Evolutionary conservation across 2,888 invertebrate genomes (phyloP).

Genomic region (Philopedon plagiatum): DNA sequence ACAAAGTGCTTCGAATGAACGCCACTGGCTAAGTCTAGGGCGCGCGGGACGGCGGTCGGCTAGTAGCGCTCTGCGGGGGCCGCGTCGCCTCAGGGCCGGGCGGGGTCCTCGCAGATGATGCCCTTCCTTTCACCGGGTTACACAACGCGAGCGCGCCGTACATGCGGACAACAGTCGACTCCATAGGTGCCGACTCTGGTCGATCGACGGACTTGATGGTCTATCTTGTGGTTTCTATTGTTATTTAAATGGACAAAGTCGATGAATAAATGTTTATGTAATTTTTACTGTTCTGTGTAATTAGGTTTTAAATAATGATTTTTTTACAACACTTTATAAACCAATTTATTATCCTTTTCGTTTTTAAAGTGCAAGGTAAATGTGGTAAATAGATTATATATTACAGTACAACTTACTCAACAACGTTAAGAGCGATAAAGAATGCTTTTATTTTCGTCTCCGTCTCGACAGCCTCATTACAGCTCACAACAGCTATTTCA

Average conservation of each 20-base stretch:
- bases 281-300: not conserved
- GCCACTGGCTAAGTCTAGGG: slow-evolving; percentile 49
- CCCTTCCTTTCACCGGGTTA: slow-evolving; percentile 69
- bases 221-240: slow-evolving; percentile 28
- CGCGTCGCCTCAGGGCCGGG: slow-evolving; percentile 66
- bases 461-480: too few species aligned
- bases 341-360: too few species aligned
- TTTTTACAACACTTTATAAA: too few species aligned
- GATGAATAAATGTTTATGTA: not conserved
- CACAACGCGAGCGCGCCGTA: slow-evolving; percentile 64
- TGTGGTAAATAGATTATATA: too few species aligned
- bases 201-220: slow-evolving; percentile 17
- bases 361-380: too few species aligned
- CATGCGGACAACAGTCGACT: slow-evolving; percentile 56
- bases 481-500: too few species aligned
- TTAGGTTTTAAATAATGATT: not conserved
- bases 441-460: too few species aligned
- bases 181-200: slow-evolving; percentile 46
- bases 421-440: too few species aligned
- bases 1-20: slow-evolving; percentile 18
- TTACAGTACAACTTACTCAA: too few species aligned
- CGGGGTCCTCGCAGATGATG: slow-evolving; percentile 68
- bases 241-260: slow-evolving; percentile 7
- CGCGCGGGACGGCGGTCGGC: slow-evolving; percentile 54
- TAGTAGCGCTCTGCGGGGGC: slow-evolving; percentile 66